These are phyloP conservation scores for Drosophila sturtevanti DNA, from an alignment of 1,140 invertebrate species.

Conservation along the genomic window DNA sequence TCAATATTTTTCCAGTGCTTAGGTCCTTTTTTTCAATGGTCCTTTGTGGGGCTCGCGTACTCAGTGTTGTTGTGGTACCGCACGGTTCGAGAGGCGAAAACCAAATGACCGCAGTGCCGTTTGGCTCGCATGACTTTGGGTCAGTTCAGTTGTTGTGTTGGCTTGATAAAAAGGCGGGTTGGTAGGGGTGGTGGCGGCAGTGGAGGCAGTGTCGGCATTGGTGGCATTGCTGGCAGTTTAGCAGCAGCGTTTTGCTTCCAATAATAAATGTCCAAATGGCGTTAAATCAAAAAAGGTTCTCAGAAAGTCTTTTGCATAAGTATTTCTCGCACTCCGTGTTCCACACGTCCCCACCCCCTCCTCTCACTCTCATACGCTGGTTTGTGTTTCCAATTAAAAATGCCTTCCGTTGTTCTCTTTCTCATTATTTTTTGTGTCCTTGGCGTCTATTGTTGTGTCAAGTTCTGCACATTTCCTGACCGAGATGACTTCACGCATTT, in stretches of 20 bases:
- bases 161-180: too few relatives aligned
- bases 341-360: too few relatives aligned
- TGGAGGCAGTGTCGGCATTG: too few relatives aligned
- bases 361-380: too few relatives aligned
- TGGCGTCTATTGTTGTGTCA: constrained; percentile 23
- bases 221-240: not conserved
- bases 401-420: not conserved
- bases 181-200: too few relatives aligned
- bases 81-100: constrained; percentile 69
- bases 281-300: constrained; percentile 13
- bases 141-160: constrained; percentile 9
- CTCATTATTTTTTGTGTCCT: not conserved
- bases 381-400: constrained; percentile 33
- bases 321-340: constrained; percentile 3
- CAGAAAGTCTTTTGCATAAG: constrained; percentile 10
- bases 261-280: constrained; percentile 2
- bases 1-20: constrained; percentile 60
- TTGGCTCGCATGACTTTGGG: constrained; percentile 13
- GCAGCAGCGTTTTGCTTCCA: not conserved
- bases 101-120: constrained; percentile 62
- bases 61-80: constrained; percentile 39
- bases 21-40: constrained; percentile 17
- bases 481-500: constrained; percentile 73
- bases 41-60: constrained; percentile 54
- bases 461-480: constrained; percentile 42